Base-by-base conservation (phyloP, 2,797 vertebrate species). In the Tauraco hartlaubi region DNA sequence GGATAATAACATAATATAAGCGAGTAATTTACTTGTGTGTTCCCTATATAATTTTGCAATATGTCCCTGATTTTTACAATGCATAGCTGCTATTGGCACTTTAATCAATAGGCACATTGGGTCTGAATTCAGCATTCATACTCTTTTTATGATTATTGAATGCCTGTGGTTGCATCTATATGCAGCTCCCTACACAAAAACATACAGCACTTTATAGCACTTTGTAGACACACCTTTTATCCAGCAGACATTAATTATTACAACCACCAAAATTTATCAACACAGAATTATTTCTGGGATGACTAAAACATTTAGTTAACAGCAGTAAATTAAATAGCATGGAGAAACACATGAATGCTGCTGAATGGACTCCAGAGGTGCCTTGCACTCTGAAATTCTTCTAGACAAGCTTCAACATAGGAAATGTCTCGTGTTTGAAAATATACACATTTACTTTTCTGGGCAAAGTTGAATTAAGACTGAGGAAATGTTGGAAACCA, bases 1-100 rank as follows among this genome's bases (percentile, higher is more conserved):
- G 35, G 48, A 89, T 90, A 91, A 84, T 78, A 92, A 68, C 41
- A 86, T 71, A 88, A 89, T 75, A 76, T 90, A 89, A 79, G 74
- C 61, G 93, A 97, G 95, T 87, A 0, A 76, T 88, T 93, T 91
- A 43, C 15, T 88, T 71, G 17, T 35, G 39, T 46, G 35, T 8
- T 94, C 54, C 48, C 33, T 82, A 37, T 63, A 89, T 91, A 77
- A 63, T 90, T 69, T 95, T 73, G 66, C 69, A 95, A 76, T n/a
- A 81, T 37, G 43, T 22, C 56, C 84, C 89, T 82, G 62, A 58
- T 61, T 90, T 85, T 96, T 88, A 73, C 72, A 82, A 66, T 80
- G 61, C 44, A 22, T 43, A 31, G 90, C 77, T 82, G 52, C 35
- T 93, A 82, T 61, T 79, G 67, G 31, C 49, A 73, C 76, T 86